Base-by-base conservation (phyloP, 2,888 invertebrate species). In the Nasonovia ribisnigri region DNA sequence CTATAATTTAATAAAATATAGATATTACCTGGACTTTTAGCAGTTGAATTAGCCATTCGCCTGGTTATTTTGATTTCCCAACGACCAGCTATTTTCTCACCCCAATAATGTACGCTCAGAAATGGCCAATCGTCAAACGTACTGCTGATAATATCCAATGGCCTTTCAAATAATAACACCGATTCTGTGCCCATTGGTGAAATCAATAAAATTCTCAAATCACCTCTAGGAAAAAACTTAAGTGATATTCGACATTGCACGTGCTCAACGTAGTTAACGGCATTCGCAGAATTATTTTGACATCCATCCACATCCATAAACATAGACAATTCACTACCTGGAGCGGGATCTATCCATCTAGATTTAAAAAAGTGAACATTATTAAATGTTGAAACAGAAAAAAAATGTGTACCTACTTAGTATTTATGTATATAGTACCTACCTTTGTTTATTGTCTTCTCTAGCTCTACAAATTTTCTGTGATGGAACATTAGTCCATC, bases 91-190 rank as follows among this genome's bases (percentile, higher is more conserved):
- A 98, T 98, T 95, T 97, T 98, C 96, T 98, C 98, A 36, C 99
- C 99, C 99, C 99, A 99, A 96, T 98, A 99, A 95, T 99, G 99
- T 20, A 99, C 99, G 95, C 99, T 99, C 95, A 99, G 97, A 97
- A 99, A 99, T 26, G 99, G 99, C 99, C 99, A 99, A 95, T 99
- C 98, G 95, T 99, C 98, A 96, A 99, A 99, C 95, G 98, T 98
- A 46, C 98, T 98, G 95, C 98, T 98, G 91, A 98, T 97, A 84
- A 98, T 98, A 96, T 99, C 99, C 94, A 98, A 97, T 2, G 99
- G 99, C 95, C 99, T 96, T 95, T 99, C 99, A 95, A 99, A 99
- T 91, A 99, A 96, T 94, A 99, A 96, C 0, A 98, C 98, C 16
- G 99, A 99, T 0, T 97, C 97, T 0, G 99, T 99, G 90, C 99